phyloP scores from a whole-genome alignment of 2,888 invertebrate species.

The Morpho deidamia region DNA sequence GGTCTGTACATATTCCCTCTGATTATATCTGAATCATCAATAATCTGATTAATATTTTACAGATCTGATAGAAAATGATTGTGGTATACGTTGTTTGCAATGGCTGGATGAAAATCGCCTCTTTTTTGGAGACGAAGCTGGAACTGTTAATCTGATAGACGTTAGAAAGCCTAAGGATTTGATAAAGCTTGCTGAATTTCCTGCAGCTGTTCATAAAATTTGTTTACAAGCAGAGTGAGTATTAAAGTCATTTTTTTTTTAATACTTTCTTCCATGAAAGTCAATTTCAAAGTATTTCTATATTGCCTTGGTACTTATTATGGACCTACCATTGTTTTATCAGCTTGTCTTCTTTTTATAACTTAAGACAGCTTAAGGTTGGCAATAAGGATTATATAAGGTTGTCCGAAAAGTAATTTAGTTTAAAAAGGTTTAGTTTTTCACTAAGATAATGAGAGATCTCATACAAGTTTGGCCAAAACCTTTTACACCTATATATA shows the following conservation, averaged over 20 bases:
- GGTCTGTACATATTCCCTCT: too few relatives aligned
- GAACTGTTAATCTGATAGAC: slow-evolving; percentile 50
- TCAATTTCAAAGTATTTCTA: background rate
- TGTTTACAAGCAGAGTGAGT: slow-evolving; percentile 53
- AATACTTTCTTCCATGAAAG: too few relatives aligned
- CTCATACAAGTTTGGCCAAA: too few relatives aligned
- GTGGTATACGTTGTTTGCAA: slow-evolving; percentile 57
- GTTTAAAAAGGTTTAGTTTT: too few relatives aligned
- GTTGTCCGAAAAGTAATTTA: too few relatives aligned
- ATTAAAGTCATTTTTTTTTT: background rate
- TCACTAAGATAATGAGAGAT: too few relatives aligned
- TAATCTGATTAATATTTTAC: slow-evolving; percentile 22
- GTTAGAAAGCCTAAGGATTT: slow-evolving; percentile 42
- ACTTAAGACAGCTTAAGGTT: too few relatives aligned
- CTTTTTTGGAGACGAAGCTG: slow-evolving; percentile 67
- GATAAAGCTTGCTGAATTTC: slow-evolving; percentile 46
- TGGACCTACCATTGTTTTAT: too few relatives aligned
- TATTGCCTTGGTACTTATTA: too few relatives aligned
- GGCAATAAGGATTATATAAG: too few relatives aligned
- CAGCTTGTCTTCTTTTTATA: too few relatives aligned
- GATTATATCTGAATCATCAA: background rate
- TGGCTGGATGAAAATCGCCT: slow-evolving; percentile 62
- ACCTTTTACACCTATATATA: too few relatives aligned
- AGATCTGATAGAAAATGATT: slow-evolving; percentile 57
- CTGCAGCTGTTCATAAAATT: slow-evolving; percentile 58